Conservation (phyloP, 92 coral and sea anemone species). For the Actinostola sp. region DNA sequence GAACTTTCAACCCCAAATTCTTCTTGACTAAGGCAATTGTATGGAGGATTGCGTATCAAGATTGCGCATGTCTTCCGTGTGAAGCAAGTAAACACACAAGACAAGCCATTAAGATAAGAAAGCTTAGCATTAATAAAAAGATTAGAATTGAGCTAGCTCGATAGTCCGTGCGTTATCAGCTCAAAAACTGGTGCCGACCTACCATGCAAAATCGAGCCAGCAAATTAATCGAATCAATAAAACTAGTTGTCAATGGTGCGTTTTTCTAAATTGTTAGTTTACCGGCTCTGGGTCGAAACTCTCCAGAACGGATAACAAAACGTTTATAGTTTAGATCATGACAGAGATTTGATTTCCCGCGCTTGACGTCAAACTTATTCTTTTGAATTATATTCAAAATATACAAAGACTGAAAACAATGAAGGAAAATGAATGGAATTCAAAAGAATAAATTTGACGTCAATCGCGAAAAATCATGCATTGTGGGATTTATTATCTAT, state of each 20-base stretch:
- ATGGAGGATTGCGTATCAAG: background rate
- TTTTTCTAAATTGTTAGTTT: no score
- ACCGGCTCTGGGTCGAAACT: no score
- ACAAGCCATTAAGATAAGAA: conserved; percentile 17
- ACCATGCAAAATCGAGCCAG: conserved; percentile 6
- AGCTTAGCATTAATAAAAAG: conserved; percentile 25
- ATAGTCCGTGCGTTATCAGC: background rate
- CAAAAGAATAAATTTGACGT: no score
- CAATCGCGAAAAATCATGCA: no score
- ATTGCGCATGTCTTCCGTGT: conserved; percentile 18
- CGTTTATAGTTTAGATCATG: no score
- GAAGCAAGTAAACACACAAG: background rate
- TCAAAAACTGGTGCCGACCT: background rate
- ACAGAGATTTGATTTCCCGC: no score
- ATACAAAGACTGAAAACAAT: no score
- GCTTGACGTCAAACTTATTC: no score
- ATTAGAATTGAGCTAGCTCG: conserved; percentile 20
- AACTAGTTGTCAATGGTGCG: background rate
- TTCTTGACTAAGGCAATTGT: background rate
- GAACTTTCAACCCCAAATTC: background rate
- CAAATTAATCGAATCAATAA: conserved; percentile 3
- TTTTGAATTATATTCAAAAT: no score
- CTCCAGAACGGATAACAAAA: no score
- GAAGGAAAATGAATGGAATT: no score
- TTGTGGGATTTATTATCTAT: no score